Percentiles rank a stretch among this genome's conserved stretches.
phyloP scores from a whole-genome alignment of 2,888 invertebrate species.

The Hirtodrosophila duncani region DNA sequence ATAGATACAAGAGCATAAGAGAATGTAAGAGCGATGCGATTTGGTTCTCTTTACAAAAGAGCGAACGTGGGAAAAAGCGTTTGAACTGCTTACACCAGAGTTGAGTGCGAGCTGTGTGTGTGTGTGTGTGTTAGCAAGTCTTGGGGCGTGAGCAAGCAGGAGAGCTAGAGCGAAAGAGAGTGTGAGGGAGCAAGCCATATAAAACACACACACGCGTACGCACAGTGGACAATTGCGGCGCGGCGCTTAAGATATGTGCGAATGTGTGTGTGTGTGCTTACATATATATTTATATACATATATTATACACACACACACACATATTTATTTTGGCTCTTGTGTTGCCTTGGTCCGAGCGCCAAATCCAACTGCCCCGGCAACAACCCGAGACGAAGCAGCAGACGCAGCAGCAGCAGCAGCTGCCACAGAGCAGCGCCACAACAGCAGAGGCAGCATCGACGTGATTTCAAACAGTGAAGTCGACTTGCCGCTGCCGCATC shows the following conservation, averaged over 20 bases:
- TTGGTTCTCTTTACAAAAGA: too few relatives aligned
- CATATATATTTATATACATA: constrained; percentile 6
- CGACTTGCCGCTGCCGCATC: constrained; percentile 70
- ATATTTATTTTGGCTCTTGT: constrained; percentile 46
- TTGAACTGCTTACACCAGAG: constrained; percentile 1
- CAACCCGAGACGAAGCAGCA: constrained; percentile 17
- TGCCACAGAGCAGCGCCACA: constrained; percentile 36
- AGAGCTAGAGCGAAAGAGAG: constrained; percentile 44
- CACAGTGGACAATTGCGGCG: constrained; percentile 59
- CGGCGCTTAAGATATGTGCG: constrained; percentile 12
- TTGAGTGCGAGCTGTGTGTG: constrained; percentile 10
- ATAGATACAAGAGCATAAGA: too few relatives aligned
- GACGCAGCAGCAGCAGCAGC: constrained; percentile 17
- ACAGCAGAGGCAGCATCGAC: constrained; percentile 39
- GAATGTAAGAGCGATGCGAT: too few relatives aligned
- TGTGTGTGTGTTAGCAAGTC: constrained; percentile 7
- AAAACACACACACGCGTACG: constrained; percentile 51
- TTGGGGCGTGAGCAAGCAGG: constrained; percentile 27
- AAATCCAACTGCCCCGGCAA: constrained; percentile 24
- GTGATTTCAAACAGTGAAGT: constrained; percentile 65
- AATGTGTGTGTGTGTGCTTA: constrained; percentile 16
- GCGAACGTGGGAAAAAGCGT: too few relatives aligned
- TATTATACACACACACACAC: neutral
- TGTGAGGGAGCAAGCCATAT: constrained; percentile 56
- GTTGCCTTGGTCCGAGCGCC: constrained; percentile 49